These are phyloP conservation scores for Tychaedon coryphoeus DNA, from an alignment of 2,113 vertebrate species.

Conservation along the genomic window DNA sequence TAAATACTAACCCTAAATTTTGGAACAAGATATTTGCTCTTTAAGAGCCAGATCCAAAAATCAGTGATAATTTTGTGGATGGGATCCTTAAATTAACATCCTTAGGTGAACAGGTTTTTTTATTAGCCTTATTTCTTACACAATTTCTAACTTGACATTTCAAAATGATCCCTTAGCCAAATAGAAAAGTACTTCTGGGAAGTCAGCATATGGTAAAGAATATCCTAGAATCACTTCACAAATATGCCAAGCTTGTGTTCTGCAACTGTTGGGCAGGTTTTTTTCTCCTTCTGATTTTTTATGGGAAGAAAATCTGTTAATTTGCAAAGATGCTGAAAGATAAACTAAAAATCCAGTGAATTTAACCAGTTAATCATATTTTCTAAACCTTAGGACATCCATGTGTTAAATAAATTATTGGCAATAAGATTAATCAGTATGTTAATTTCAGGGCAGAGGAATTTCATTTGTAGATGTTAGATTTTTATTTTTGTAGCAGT, in stretches of 20 bases:
- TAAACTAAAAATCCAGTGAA: background rate
- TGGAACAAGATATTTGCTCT: background rate
- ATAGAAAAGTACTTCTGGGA: constrained; percentile 53
- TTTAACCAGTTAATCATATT: background rate
- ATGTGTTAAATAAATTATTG: background rate
- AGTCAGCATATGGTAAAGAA: constrained; percentile 62
- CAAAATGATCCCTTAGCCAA: constrained; percentile 58
- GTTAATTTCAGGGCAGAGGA: background rate
- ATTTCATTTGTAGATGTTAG: background rate
- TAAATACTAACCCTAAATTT: constrained; percentile 39
- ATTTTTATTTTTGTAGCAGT: constrained; percentile 54
- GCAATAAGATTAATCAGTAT: background rate
- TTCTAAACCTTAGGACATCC: background rate
- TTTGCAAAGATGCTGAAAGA: background rate
- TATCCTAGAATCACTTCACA: constrained; percentile 61
- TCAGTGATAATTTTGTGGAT: background rate
- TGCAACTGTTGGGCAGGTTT: constrained; percentile 53
- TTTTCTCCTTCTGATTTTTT: constrained; percentile 27
- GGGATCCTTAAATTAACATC: constrained; percentile 8
- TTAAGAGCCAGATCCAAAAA: background rate
- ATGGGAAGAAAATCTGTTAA: constrained; percentile 45
- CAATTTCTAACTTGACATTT: constrained; percentile 59
- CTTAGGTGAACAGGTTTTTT: background rate
- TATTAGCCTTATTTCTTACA: constrained; percentile 24
- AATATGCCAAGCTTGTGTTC: constrained; percentile 63